Evolutionary conservation across 2,888 invertebrate species (phyloP).

Genomic region (Tiliacea citrago): DNA sequence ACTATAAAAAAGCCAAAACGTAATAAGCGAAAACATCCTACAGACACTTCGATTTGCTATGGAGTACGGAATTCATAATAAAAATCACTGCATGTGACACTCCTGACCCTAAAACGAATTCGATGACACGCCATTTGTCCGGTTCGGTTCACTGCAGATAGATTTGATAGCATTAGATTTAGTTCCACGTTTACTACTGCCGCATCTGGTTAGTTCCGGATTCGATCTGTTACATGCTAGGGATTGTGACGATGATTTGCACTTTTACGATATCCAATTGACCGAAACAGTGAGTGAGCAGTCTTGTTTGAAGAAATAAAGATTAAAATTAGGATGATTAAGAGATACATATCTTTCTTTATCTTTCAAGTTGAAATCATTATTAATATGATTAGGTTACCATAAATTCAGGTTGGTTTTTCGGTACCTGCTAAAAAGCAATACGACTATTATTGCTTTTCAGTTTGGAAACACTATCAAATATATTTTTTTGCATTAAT

Average conservation of each 20-base stretch:
- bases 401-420: not conserved
- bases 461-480: too few relatives aligned
- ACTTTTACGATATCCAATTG: not conserved
- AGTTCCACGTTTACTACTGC: slow-evolving; percentile 25
- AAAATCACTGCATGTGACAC: slow-evolving; percentile 47
- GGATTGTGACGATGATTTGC: slow-evolving; percentile 1
- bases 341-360: not conserved
- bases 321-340: not conserved
- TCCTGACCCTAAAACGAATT: slow-evolving; percentile 58
- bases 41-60: not conserved
- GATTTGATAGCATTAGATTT: slow-evolving; percentile 48
- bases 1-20: not conserved
- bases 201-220: slow-evolving; percentile 35
- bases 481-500: not conserved
- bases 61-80: slow-evolving; percentile 17
- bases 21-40: not conserved
- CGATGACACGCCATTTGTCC: slow-evolving; percentile 58
- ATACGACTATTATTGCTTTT: too few relatives aligned
- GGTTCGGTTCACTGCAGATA: slow-evolving; percentile 51
- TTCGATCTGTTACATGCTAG: not conserved
- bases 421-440: not conserved
- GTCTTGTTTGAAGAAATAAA: not conserved
- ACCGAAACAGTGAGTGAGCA: not conserved
- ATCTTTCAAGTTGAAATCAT: not conserved
- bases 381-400: too few relatives aligned